A percentile compares a stretch with the other conserved stretches of the same genome.
These are phyloP conservation scores for Malurus leucopterus DNA, from an alignment of 2,797 vertebrate species.

Conservation along the genomic window DNA sequence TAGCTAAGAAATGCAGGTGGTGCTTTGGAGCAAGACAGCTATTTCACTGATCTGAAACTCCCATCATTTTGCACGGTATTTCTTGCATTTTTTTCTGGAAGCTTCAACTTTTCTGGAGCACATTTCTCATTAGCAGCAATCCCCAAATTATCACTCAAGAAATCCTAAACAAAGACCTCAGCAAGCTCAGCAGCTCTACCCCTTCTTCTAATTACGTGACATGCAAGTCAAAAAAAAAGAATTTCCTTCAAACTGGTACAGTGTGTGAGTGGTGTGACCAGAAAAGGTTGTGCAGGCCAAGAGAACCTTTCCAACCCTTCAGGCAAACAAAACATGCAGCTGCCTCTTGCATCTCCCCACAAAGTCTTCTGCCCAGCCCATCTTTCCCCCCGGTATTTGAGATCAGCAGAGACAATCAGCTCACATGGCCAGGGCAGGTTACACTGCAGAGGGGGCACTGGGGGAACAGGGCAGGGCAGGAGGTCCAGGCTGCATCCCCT, in stretches of 20 bases:
- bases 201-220: not conserved
- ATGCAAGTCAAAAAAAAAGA: not conserved
- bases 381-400: not conserved
- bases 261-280: not conserved
- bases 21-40: not conserved
- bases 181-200: not conserved
- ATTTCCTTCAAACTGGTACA: not conserved
- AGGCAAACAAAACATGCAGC: not conserved
- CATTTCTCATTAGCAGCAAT: not conserved
- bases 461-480: not conserved
- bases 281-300: not conserved
- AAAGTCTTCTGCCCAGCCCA: not conserved
- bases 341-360: not conserved
- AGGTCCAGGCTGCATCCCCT: not conserved
- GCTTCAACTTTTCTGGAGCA: not conserved
- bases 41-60: not conserved
- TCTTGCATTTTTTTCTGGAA: not conserved
- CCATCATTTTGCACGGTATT: not conserved
- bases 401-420: not conserved
- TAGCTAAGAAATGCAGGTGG: not conserved
- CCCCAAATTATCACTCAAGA: not conserved
- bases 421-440: not conserved
- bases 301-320: not conserved
- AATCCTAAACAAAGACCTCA: not conserved
- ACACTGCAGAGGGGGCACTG: accelerated